Evolutionary conservation across 2,113 vertebrate genomes (phyloP).

Genomic region (Rhynchopsitta pachyrhyncha): DNA sequence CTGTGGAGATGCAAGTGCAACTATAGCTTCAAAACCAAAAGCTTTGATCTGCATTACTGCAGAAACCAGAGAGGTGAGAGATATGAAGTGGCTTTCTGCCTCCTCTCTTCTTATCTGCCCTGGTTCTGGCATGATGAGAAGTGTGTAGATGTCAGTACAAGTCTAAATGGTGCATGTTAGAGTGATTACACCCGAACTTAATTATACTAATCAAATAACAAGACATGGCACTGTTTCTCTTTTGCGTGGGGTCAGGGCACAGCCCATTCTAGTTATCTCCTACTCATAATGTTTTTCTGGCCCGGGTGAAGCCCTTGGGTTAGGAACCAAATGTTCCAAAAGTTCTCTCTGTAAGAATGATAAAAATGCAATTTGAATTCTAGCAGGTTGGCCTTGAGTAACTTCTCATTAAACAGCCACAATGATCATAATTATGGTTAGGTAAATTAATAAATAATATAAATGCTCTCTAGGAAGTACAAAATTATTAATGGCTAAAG

Average conservation of each 20-base stretch:
- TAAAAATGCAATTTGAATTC: slow-evolving; percentile 39
- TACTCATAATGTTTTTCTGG: neutral
- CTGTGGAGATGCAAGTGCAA: neutral
- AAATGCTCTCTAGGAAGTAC: slow-evolving; percentile 56
- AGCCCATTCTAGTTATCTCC: neutral
- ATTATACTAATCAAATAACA: neutral
- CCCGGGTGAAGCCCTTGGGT: neutral
- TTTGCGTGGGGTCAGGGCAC: neutral
- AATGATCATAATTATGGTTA: slow-evolving; percentile 26
- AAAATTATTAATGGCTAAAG: slow-evolving; percentile 68
- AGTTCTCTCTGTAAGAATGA: neutral
- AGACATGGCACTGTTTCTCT: neutral
- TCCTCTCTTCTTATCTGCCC: neutral
- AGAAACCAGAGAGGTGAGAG: neutral
- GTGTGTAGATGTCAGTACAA: neutral
- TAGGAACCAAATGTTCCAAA: neutral
- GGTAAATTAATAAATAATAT: slow-evolving; percentile 67
- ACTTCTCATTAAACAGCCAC: slow-evolving; percentile 57
- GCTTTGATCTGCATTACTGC: neutral
- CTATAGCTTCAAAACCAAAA: neutral
- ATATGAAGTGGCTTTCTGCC: neutral
- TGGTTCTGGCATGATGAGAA: neutral
- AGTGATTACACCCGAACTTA: neutral
- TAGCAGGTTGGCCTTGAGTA: slow-evolving; percentile 36
- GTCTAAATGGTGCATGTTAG: neutral